phyloP scores from a whole-genome alignment of 2,797 vertebrate genomes.

The Picus viridis region DNA sequence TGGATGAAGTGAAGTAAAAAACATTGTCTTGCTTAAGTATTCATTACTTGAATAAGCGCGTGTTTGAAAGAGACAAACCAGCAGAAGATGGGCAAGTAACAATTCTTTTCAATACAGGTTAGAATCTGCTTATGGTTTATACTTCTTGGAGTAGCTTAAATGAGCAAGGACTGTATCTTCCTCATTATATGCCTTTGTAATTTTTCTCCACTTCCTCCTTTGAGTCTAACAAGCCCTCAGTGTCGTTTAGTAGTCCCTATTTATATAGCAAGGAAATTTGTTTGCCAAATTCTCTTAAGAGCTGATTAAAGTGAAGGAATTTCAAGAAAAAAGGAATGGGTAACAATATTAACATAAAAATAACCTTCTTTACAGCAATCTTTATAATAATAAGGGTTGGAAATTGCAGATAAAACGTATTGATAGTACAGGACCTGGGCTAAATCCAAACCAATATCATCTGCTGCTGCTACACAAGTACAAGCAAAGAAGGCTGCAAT shows the following conservation, averaged over 20 bases:
- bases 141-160: neutral
- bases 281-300: neutral
- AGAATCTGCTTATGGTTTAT: slow-evolving; percentile 7
- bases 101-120: slow-evolving; percentile 7
- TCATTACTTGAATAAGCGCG: slow-evolving; percentile 2
- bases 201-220: neutral
- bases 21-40: neutral
- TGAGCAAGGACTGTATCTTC: neutral
- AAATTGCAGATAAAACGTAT: neutral
- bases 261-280: neutral
- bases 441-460: neutral
- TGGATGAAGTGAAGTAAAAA: neutral
- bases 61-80: slow-evolving; percentile 5
- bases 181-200: neutral
- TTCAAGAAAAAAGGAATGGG: neutral
- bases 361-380: neutral
- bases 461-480: neutral
- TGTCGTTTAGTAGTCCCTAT: neutral
- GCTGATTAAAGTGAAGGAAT: neutral
- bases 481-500: neutral
- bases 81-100: slow-evolving; percentile 15
- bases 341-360: slow-evolving; percentile 1
- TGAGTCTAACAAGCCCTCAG: neutral
- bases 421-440: neutral
- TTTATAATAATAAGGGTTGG: neutral